These are phyloP conservation scores for Vulpes ferrilata DNA, from an alignment of 2,113 vertebrate species.

Conservation along the genomic window DNA sequence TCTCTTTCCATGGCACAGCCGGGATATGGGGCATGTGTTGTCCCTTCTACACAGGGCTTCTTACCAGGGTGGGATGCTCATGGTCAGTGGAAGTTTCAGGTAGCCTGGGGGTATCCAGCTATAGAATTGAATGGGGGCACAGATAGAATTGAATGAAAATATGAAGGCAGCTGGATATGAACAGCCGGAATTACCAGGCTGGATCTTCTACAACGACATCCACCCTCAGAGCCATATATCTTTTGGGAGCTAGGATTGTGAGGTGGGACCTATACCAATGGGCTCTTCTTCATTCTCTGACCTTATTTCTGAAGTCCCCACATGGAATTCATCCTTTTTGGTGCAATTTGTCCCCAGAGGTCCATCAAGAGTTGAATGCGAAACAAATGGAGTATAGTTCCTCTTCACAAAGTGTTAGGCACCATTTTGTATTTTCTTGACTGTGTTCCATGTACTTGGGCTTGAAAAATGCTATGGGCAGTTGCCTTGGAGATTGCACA, in stretches of 20 bases:
- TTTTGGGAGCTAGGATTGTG: neutral
- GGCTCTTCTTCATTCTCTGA: neutral
- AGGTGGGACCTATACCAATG: accelerated
- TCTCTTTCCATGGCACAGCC: neutral
- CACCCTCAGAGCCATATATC: neutral
- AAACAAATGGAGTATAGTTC: neutral
- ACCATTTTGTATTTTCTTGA: neutral
- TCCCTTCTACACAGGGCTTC: neutral
- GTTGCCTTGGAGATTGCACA: neutral
- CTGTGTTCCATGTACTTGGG: neutral
- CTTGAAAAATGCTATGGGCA: neutral
- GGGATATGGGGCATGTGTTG: neutral
- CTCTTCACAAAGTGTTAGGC: neutral
- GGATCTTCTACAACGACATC: neutral
- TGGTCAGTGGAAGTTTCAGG: neutral
- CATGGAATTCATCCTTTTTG: neutral
- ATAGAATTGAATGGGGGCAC: neutral
- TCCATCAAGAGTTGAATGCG: neutral
- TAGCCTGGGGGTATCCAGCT: too few species aligned
- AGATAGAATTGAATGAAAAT: neutral
- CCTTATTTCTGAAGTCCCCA: neutral
- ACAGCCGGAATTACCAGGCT: neutral
- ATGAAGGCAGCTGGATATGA: neutral
- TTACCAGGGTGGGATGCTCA: accelerated
- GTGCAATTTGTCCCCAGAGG: neutral